Conservation (phyloP, 2,113 vertebrate species). For the Brachyhypopomus occidentalis region DNA sequence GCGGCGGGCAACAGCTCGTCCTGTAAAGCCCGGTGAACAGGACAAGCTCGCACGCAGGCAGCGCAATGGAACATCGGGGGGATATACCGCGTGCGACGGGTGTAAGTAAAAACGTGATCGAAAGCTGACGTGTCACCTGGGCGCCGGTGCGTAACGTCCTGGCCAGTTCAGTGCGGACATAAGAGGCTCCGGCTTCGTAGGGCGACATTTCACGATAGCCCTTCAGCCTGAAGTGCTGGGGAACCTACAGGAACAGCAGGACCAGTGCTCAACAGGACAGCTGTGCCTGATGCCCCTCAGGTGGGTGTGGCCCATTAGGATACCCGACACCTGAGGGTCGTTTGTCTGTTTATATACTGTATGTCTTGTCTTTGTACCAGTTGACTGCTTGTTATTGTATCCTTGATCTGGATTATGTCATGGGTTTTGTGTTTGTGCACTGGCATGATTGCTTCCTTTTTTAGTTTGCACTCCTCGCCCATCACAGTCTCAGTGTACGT, state of each 20-base stretch:
- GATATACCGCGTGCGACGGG: not conserved
- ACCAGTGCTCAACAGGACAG: not conserved
- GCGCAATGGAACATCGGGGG: slow-evolving; percentile 35
- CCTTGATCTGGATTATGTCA: too few relatives aligned
- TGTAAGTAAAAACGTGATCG: not conserved
- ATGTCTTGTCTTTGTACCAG: too few relatives aligned
- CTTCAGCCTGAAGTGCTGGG: slow-evolving; percentile 80
- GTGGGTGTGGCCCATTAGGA: too few relatives aligned
- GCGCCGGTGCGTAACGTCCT: slow-evolving; percentile 77
- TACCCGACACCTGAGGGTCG: too few relatives aligned
- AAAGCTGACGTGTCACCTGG: slow-evolving; percentile 69
- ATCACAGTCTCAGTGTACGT: too few relatives aligned
- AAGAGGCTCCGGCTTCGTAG: slow-evolving; percentile 70
- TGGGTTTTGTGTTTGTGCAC: too few relatives aligned
- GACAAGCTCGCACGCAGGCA: not conserved
- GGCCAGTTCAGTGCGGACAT: slow-evolving; percentile 66
- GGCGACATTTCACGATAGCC: slow-evolving; percentile 76
- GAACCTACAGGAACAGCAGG: slow-evolving; percentile 74
- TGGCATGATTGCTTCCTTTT: too few relatives aligned
- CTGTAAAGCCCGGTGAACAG: slow-evolving; percentile 59
- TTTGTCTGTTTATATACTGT: too few relatives aligned
- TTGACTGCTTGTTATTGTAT: too few relatives aligned
- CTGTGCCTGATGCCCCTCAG: too few relatives aligned
- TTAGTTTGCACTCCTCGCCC: too few relatives aligned
- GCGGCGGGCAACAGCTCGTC: slow-evolving; percentile 69